A percentile compares a stretch with the other conserved stretches of the same genome.
Evolutionary conservation across 2,113 vertebrate species (phyloP).

Genomic region (Elephantulus edwardii): DNA sequence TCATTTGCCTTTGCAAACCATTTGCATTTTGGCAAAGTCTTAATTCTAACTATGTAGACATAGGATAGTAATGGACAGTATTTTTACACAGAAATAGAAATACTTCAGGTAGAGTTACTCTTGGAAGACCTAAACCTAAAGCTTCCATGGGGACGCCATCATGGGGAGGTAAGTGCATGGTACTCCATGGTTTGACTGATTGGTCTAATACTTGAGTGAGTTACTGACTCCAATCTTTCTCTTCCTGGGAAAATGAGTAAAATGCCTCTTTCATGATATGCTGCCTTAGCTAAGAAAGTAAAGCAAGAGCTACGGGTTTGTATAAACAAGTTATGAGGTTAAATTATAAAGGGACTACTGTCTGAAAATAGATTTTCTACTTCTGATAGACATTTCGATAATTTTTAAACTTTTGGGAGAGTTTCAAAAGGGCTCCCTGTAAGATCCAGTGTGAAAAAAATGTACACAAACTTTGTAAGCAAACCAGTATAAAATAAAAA

Average conservation of each 20-base stretch:
- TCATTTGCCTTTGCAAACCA: background rate
- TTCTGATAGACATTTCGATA: background rate
- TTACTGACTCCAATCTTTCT: background rate
- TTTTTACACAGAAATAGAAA: background rate
- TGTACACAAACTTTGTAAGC: no score
- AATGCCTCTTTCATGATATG: background rate
- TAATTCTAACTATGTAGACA: background rate
- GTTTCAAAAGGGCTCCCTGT: background rate
- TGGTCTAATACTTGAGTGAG: background rate
- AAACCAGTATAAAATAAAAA: no score
- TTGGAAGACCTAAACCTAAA: background rate
- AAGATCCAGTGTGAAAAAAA: no score
- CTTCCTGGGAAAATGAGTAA: background rate
- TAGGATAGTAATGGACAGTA: background rate
- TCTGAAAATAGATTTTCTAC: background rate
- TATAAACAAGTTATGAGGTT: background rate
- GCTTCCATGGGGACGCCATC: background rate
- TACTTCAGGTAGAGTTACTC: background rate
- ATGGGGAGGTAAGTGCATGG: background rate
- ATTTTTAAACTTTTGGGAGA: constrained; percentile 32
- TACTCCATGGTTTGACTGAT: background rate
- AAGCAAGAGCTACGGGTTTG: background rate
- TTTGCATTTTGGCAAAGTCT: background rate
- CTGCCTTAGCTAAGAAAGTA: background rate
- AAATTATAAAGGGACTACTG: constrained; percentile 12